A percentile compares a stretch with the other conserved stretches of the same genome.
Evolutionary conservation across 2,113 vertebrate genomes (phyloP).

Genomic region (Engraulis encrasicolus): DNA sequence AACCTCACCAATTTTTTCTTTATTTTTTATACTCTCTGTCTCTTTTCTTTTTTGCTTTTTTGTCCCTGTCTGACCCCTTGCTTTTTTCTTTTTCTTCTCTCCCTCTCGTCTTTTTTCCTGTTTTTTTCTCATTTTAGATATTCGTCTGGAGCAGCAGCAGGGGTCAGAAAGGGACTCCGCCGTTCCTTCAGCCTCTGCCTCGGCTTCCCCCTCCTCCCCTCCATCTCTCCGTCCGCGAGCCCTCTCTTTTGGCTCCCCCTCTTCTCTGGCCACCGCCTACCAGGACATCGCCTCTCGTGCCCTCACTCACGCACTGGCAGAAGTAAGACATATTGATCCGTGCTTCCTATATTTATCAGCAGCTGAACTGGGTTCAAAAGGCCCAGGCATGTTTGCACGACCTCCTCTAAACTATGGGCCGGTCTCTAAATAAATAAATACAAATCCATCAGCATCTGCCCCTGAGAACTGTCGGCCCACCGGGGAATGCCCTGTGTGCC

Average conservation of each 20-base stretch:
- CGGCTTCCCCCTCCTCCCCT: slow-evolving; percentile 60
- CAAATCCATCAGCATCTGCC: no score
- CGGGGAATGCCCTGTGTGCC: no score
- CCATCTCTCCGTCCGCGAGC: slow-evolving; percentile 56
- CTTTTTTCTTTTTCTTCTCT: background rate
- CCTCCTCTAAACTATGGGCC: no score
- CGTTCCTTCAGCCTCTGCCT: no score
- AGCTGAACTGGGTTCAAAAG: no score
- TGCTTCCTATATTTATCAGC: no score
- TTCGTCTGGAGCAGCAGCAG: slow-evolving; percentile 53
- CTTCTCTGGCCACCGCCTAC: slow-evolving; percentile 77
- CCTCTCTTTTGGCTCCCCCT: slow-evolving; percentile 68
- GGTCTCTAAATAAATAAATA: no score
- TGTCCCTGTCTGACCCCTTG: background rate
- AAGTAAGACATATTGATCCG: slow-evolving; percentile 70
- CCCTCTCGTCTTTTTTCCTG: background rate
- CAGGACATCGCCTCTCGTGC: slow-evolving; percentile 84
- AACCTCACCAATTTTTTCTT: background rate
- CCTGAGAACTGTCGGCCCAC: no score
- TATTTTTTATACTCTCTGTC: background rate
- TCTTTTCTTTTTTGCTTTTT: background rate
- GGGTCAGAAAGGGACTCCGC: slow-evolving; percentile 56
- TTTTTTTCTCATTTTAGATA: slow-evolving; percentile 61
- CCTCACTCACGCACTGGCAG: slow-evolving; percentile 78
- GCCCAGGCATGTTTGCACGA: no score